Evolutionary conservation across 2,113 vertebrate genomes (phyloP).

Genomic region (Pelobates fuscus): DNA sequence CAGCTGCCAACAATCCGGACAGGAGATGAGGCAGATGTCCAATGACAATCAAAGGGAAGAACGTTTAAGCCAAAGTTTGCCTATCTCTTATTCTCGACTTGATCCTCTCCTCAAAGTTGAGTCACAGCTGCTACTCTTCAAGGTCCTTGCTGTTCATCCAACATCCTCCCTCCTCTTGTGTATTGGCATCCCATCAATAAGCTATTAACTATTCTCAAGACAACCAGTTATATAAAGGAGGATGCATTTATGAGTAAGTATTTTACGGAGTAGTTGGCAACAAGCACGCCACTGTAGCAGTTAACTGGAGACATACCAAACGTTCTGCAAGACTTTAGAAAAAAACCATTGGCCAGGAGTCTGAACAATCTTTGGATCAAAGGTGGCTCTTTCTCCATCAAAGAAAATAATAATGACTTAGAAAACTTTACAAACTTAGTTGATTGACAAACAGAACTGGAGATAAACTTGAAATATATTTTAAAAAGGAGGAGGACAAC

Average conservation of each 20-base stretch:
- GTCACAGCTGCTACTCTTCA: slow-evolving; percentile 91
- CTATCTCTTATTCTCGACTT: slow-evolving; percentile 91
- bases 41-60: slow-evolving; percentile 96
- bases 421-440: background rate
- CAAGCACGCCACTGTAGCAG: background rate
- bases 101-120: slow-evolving; percentile 90
- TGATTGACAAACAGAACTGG: no score
- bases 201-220: slow-evolving; percentile 63
- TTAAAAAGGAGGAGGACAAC: background rate
- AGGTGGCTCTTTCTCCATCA: background rate
- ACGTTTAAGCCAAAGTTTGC: slow-evolving; percentile 95
- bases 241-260: slow-evolving; percentile 52
- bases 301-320: background rate
- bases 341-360: background rate
- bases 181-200: slow-evolving; percentile 56
- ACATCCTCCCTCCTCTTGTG: slow-evolving; percentile 56
- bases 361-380: background rate
- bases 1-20: slow-evolving; percentile 98
- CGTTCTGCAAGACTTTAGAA: no score
- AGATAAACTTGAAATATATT: slow-evolving; percentile 4
- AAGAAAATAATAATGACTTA: background rate
- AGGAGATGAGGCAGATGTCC: slow-evolving; percentile 97
- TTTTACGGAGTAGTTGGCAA: background rate
- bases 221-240: slow-evolving; percentile 53
- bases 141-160: slow-evolving; percentile 73